Percentiles rank a stretch among this genome's conserved stretches.
These are phyloP conservation scores for Albula goreensis DNA, from an alignment of 2,113 vertebrate genomes.

Conservation along the genomic window DNA sequence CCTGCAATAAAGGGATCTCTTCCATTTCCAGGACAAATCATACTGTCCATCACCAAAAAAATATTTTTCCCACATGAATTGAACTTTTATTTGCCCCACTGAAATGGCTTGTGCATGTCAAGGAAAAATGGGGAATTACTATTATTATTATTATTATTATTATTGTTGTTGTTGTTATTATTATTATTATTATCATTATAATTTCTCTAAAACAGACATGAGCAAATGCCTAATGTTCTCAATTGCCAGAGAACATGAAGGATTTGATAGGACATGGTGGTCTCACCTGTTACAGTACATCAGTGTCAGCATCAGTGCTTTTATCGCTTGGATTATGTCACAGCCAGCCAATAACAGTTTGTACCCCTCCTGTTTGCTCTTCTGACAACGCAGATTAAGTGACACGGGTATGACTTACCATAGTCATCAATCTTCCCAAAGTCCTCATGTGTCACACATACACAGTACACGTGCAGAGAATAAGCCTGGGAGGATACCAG, in stretches of 20 bases:
- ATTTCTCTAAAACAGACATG: not conserved
- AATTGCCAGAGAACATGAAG: not conserved
- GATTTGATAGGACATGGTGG: not conserved
- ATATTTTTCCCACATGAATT: conserved; percentile 11
- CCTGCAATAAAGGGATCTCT: conserved; percentile 25
- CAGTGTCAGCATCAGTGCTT: not conserved
- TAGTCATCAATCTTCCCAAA: not conserved
- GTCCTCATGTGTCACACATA: not conserved
- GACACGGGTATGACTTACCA: not conserved
- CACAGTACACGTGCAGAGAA: not conserved
- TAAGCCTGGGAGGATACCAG: not conserved
- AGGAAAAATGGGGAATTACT: not conserved
- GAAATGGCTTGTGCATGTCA: not conserved
- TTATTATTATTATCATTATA: not conserved
- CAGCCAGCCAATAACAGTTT: not conserved
- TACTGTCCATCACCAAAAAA: conserved; percentile 6
- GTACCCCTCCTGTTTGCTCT: not conserved
- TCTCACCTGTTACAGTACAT: not conserved
- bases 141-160: not conserved
- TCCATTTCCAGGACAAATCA: conserved; percentile 22
- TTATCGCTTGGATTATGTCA: not conserved
- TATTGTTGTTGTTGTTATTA: not conserved
- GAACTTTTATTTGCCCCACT: no score
- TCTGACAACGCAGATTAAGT: not conserved
- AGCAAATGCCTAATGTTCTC: not conserved